Conservation (phyloP, 2,888 invertebrate genomes). For the Crioceris asparagi region DNA sequence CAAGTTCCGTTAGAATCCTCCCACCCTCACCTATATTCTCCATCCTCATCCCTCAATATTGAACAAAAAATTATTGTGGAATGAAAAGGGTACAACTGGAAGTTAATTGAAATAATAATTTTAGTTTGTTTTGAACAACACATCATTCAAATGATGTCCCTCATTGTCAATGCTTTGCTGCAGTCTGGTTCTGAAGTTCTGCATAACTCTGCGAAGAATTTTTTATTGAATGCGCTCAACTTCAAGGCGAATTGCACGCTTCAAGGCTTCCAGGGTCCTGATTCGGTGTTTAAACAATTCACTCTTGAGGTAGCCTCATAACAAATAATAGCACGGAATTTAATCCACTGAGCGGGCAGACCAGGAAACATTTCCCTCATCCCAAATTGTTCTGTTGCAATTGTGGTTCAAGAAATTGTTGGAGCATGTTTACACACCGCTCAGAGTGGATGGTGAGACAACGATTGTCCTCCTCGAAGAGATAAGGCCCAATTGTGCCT, state of each 20-base stretch:
- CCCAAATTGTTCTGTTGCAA: not conserved
- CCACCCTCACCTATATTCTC: no score
- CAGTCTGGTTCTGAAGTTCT: not conserved
- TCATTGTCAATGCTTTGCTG: not conserved
- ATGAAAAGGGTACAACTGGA: no score
- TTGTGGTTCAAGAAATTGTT: constrained; percentile 1
- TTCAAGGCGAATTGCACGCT: not conserved
- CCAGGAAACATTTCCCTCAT: not conserved
- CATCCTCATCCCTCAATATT: no score
- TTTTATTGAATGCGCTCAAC: not conserved
- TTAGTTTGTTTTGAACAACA: no score
- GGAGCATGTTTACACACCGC: constrained; percentile 1
- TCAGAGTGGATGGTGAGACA: not conserved
- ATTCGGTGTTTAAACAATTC: not conserved
- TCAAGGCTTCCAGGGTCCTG: constrained; percentile 1
- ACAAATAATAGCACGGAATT: no score
- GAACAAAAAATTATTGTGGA: no score
- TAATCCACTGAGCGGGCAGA: not conserved
- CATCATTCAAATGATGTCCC: no score
- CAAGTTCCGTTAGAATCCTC: no score
- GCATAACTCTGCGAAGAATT: not conserved
- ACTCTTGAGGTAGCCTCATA: constrained; percentile 1
- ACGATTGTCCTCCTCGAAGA: constrained; percentile 1
- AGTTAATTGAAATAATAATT: no score
- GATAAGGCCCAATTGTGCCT: constrained; percentile 1